Conservation (phyloP, 30 jellyfish, hydroid and myxozoan genomes). For the Hydractinia echinata region DNA sequence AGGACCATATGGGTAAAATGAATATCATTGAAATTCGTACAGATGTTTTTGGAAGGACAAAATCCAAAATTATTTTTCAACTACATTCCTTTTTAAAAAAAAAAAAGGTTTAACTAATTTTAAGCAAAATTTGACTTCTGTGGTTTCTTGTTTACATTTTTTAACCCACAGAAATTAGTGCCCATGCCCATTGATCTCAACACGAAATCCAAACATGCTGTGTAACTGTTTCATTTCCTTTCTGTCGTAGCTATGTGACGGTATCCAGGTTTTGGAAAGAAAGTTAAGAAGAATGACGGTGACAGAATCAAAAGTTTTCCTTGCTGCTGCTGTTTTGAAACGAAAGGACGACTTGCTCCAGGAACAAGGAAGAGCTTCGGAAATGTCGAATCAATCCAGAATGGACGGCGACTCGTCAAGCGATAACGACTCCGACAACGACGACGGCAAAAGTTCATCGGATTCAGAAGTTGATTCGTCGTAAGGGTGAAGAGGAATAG, state of each 20-base stretch:
- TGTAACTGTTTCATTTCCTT: not conserved
- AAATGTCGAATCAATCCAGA: not conserved
- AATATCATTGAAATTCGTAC: too few species aligned
- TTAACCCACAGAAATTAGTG: too few species aligned
- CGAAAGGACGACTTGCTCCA: conserved; percentile 1
- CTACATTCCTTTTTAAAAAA: too few species aligned
- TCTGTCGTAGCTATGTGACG: not conserved
- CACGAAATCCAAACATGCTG: too few species aligned
- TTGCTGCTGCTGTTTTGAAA: not conserved
- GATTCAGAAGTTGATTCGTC: not conserved
- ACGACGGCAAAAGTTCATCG: not conserved
- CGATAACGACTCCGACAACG: conserved; percentile 4
- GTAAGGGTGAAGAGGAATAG: not conserved
- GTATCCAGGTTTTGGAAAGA: conserved; percentile 2
- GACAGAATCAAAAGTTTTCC: not conserved
- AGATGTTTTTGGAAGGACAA: too few species aligned
- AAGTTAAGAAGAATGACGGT: not conserved
- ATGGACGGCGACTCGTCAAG: not conserved
- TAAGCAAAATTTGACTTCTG: too few species aligned
- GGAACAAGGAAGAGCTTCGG: conserved; percentile 10
- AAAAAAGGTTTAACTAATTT: too few species aligned
- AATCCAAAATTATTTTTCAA: too few species aligned
- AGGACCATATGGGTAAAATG: too few species aligned
- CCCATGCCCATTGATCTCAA: too few species aligned
- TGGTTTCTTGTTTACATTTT: too few species aligned